phyloP scores from a whole-genome alignment of 2,797 vertebrate genomes.

The Lepilemur septentrionalis region DNA sequence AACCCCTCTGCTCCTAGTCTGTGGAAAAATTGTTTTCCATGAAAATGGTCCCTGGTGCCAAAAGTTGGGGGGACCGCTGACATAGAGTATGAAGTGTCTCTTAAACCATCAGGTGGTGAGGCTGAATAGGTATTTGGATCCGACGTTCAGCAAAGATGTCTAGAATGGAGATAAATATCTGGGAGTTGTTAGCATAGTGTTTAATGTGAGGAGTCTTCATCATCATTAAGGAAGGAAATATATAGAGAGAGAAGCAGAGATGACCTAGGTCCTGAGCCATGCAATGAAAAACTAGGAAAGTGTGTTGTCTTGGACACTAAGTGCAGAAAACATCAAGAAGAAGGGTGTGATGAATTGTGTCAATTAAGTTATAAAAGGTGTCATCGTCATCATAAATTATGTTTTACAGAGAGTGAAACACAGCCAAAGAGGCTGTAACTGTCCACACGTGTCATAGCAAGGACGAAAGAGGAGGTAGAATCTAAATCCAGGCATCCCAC shows the following conservation, averaged over 20 bases:
- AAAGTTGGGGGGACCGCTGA: no score
- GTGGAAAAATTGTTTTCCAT: no score
- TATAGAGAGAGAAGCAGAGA: background rate
- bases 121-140: background rate
- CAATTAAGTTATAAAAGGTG: background rate
- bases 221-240: background rate
- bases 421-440: background rate
- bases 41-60: no score
- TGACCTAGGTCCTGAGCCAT: background rate
- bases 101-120: background rate
- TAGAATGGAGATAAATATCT: background rate
- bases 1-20: no score
- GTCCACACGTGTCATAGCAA: background rate
- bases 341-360: background rate
- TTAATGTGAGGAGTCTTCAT: background rate
- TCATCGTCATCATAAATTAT: background rate
- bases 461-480: background rate
- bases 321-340: background rate
- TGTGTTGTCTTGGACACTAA: background rate
- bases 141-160: background rate
- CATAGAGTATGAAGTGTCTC: background rate
- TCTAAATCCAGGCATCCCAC: background rate
- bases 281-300: background rate
- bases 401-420: background rate
- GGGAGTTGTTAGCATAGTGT: background rate